A percentile compares a stretch with the other conserved stretches of the same genome.
Evolutionary conservation across 2,797 vertebrate species (phyloP).

Genomic region (Pelodytes ibericus): DNA sequence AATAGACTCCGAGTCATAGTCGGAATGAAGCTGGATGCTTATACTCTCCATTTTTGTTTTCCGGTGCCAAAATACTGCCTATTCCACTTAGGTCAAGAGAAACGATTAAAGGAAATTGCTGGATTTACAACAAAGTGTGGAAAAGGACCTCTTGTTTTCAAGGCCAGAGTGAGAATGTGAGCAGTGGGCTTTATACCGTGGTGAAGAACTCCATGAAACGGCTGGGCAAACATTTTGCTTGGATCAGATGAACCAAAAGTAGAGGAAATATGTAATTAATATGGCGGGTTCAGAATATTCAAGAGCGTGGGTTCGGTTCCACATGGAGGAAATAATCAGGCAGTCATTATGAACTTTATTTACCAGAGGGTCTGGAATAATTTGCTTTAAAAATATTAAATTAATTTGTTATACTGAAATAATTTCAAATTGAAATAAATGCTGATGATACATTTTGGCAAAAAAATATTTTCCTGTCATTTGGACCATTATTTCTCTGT

Average conservation of each 20-base stretch:
- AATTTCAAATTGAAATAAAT: slow-evolving; percentile 1
- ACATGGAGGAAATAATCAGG: slow-evolving; percentile 38
- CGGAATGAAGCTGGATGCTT: slow-evolving; percentile 40
- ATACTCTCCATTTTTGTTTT: slow-evolving; percentile 35
- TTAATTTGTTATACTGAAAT: not conserved
- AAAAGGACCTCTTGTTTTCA: slow-evolving; percentile 46
- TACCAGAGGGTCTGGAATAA: slow-evolving; percentile 13
- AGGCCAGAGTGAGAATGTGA: slow-evolving; percentile 39
- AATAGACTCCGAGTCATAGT: slow-evolving; percentile 44
- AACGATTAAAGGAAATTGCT: slow-evolving; percentile 52
- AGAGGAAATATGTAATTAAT: slow-evolving; percentile 48
- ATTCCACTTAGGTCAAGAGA: slow-evolving; percentile 49
- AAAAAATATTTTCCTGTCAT: not conserved
- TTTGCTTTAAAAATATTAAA: slow-evolving; percentile 10
- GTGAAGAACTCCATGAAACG: slow-evolving; percentile 28
- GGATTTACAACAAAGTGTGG: slow-evolving; percentile 53
- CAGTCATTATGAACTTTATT: slow-evolving; percentile 31
- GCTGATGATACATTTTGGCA: too few relatives aligned
- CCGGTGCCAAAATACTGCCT: slow-evolving; percentile 41
- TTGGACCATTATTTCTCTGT: too few relatives aligned
- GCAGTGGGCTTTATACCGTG: slow-evolving; percentile 32
- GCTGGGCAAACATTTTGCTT: slow-evolving; percentile 53
- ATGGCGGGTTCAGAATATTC: slow-evolving; percentile 23
- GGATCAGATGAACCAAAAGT: slow-evolving; percentile 36
- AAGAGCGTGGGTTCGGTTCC: slow-evolving; percentile 42